Base-by-base conservation (phyloP, 1,140 invertebrate species). In the Mycetomoellerius zeteki region DNA sequence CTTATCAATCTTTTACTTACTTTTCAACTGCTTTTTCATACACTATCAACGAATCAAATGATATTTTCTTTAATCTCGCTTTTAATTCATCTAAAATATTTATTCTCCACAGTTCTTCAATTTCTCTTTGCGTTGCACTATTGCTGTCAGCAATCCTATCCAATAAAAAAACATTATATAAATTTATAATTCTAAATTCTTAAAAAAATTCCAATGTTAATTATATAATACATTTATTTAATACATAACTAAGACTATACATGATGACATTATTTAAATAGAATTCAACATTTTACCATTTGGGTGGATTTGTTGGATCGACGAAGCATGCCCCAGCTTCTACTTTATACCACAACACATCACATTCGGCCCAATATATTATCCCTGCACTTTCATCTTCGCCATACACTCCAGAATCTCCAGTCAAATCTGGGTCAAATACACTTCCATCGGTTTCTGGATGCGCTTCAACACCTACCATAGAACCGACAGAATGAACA, bases 11-110 rank as follows among this genome's bases (percentile, higher is more conserved):
- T 60, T 67, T 50, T 10, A 69, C 92, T 93, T 86, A 96, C 91
- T 97, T 97, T 95, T 98, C 98, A 62, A 98, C 96, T 19, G 98
- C 98, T 91, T 97, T 96, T 93, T 97, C 97, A 94, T 97, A 98
- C 60, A 19, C 8, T 24, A 96, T 94, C 21, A 96, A 94, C 76
- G 96, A 95, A 91, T 97, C 96, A 72, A 95, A 90, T 37, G 95
- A 89, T 88, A 96, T 92, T 64, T 94, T 89, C 71, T 94, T 95
- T 90, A 96, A 93, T 92, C 97, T 95, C 24, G 93, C 94, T 94
- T 97, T 97, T 52, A 98, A 94, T 92, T 97, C 96, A 64, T 97
- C 96, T 54, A 98, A 94, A 93, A 98, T 97, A 89, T 97, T 94
- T 82, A 97, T 95, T 77, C 98, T 96, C 98, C 98, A 98, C 27